These are phyloP conservation scores for Dasysyrphus albostriatus DNA, from an alignment of 2,888 invertebrate genomes.

Conservation along the genomic window DNA sequence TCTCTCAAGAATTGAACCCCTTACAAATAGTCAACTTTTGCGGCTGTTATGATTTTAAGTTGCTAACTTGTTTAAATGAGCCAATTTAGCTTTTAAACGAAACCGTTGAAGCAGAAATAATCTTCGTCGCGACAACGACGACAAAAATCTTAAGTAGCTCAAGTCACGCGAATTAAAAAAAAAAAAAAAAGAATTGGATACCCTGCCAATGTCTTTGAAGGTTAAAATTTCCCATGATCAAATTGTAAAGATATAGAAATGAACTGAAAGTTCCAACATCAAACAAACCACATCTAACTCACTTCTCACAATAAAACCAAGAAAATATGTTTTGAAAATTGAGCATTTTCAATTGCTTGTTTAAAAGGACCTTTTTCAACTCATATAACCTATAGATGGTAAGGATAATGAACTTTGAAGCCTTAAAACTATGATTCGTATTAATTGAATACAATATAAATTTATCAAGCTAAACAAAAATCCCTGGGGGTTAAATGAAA, in stretches of 20 bases:
- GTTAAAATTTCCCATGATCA: not conserved
- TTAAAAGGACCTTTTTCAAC: not conserved
- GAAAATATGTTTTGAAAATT: not conserved
- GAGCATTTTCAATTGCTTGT: not conserved
- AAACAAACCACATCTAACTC: constrained; percentile 6
- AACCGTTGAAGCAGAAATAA: constrained; percentile 2
- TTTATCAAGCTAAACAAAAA: not conserved
- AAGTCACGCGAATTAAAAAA: not conserved
- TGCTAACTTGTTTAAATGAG: not conserved
- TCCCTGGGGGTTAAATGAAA: not conserved
- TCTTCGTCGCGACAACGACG: not conserved
- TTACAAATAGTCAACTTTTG: constrained; percentile 6
- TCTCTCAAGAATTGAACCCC: not conserved
- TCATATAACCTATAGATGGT: too few relatives aligned
- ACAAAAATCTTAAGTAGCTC: not conserved
- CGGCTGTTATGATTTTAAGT: not conserved
- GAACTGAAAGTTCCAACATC: not conserved
- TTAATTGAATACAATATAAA: not conserved
- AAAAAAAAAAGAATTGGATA: not conserved
- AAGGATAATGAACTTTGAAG: not conserved
- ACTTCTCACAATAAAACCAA: not conserved
- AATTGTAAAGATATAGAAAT: not conserved
- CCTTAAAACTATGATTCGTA: not conserved
- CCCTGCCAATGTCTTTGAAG: not conserved
- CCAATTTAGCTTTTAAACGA: not conserved